Evolutionary conservation across 2,888 invertebrate species (phyloP), one percentile per base, ranked within the genome.

Genomic region (Aphelenchoides bicaudatus): DNA sequence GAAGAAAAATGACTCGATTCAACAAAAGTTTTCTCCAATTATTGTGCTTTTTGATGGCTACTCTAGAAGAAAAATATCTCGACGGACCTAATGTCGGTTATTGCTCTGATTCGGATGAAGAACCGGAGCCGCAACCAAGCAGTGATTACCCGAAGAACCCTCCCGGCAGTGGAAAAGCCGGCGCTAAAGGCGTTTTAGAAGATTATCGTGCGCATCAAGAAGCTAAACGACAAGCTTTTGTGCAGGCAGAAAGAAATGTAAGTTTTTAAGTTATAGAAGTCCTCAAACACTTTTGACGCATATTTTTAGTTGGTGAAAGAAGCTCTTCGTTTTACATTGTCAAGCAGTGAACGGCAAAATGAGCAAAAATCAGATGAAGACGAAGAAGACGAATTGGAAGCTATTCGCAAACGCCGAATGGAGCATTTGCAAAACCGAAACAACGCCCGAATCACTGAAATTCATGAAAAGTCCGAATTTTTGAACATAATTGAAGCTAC

Each of bases 31-130:
- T 13, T 13, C 13, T 34, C 16, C 34, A 34, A 34, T 34, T 34
- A 16, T 16, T 34, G 34, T 13, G 34, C 16, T 34, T 34, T 34
- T 34, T 43, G 13, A 70, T 70, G 70, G 54, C 70, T 2, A 59
- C 60, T 25, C 59, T 76, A 54, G 76, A 76, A 48, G 69, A 70
- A n/a, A 66, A 71, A 25, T 58, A 73, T 46, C 61, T 76, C 19
- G 75, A 77, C 50, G 76, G 75, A 2, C 70, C 69, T 47, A 63
- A 58, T 29, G 76, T 70, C 0, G 76, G 76, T 6, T 76, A 76
- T 62, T 77, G 76, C 59, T 74, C 73, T 49, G 69, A 69, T 48
- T 77, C 75, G 4, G 76, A 76, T 25, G 74, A 71, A n/a, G 76
- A 76, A 56, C 68, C 65, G 13, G 34, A 30, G n/a, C 31, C 28